These are phyloP conservation scores for Cinara cedri DNA, from an alignment of 2,888 invertebrate genomes.

Conservation along the genomic window DNA sequence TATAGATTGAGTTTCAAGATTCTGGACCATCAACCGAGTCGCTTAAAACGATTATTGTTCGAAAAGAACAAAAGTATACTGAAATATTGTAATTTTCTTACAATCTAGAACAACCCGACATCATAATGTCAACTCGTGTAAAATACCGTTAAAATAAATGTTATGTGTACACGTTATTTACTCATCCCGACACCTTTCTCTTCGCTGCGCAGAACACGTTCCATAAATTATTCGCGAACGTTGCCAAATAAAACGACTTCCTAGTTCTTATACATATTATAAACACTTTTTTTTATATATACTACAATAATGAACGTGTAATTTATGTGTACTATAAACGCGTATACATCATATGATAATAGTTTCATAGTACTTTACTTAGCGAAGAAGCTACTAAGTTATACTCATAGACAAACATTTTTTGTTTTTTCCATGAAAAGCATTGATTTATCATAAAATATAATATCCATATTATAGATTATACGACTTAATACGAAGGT, in stretches of 20 bases:
- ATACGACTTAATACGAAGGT: too few relatives aligned
- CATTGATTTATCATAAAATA: too few relatives aligned
- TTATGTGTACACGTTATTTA: slow-evolving; percentile 9
- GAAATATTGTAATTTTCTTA: not conserved
- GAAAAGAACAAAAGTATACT: slow-evolving; percentile 26
- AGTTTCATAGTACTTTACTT: too few relatives aligned
- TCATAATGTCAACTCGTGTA: slow-evolving; percentile 15
- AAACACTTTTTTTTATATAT: too few relatives aligned
- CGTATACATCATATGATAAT: too few relatives aligned
- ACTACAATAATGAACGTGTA: not conserved
- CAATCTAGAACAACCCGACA: slow-evolving; percentile 4
- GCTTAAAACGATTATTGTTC: slow-evolving; percentile 15
- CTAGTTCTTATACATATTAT: too few relatives aligned
- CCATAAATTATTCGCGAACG: slow-evolving; percentile 36
- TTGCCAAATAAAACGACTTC: slow-evolving; percentile 32
- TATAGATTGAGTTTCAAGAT: too few relatives aligned
- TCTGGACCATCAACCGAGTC: not conserved
- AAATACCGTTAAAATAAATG: not conserved
- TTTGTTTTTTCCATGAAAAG: too few relatives aligned
- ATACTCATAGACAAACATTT: too few relatives aligned
- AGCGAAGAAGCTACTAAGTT: too few relatives aligned
- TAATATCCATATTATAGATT: too few relatives aligned
- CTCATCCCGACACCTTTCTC: slow-evolving; percentile 54
- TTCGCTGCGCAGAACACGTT: not conserved
- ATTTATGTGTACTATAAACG: not conserved